Evolutionary conservation across 2,113 vertebrate species (phyloP), one percentile per base, ranked within the genome.

Genomic region (Brachypodius melanocephalos): DNA sequence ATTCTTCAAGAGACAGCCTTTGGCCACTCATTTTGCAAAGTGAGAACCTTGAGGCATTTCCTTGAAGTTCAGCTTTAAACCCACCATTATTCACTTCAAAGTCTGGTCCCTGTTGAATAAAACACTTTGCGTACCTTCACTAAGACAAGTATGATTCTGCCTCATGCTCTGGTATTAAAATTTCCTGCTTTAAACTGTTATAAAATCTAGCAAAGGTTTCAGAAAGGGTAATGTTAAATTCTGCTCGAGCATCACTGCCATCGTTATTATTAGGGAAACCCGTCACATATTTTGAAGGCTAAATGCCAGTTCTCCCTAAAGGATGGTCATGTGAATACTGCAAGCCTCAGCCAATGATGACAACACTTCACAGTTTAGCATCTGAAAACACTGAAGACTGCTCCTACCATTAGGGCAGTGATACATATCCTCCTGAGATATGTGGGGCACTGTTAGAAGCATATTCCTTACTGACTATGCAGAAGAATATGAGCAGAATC

Each of bases 61-160:
- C 65, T 17, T 77, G 29, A 62, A 85, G 22, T 54, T 78, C 57
- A 85, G 43, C 51, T 85, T 88, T 67, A 81, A 95, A 32, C 17
- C 15, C 38, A 69, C 36, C 6, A 42, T 57, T 62, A 81, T 18
- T 69, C 55, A 24, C 65, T 87, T 51, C 29, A 71, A 89, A 66
- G 62, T 22, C 46, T 77, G 65, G 29, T 49, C 32, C 17, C 10
- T 4, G 6, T 15, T 74, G 9, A 74, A 77, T 42, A 73, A 48
- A 91, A 81, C 21, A 17, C 34, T 74, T 66, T 9, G 6, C 8
- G 20, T 69, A 61, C 63, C 54, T 80, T 77, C 57, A 87, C 42
- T 49, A 73, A 51, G 48, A 4, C 15, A 66, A 67, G 36, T 20
- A 69, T 45, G n/a, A 73, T 54, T 57, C 65, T 71, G 38, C 51